phyloP scores from a whole-genome alignment of 2,113 vertebrate genomes.

The Zingel zingel region DNA sequence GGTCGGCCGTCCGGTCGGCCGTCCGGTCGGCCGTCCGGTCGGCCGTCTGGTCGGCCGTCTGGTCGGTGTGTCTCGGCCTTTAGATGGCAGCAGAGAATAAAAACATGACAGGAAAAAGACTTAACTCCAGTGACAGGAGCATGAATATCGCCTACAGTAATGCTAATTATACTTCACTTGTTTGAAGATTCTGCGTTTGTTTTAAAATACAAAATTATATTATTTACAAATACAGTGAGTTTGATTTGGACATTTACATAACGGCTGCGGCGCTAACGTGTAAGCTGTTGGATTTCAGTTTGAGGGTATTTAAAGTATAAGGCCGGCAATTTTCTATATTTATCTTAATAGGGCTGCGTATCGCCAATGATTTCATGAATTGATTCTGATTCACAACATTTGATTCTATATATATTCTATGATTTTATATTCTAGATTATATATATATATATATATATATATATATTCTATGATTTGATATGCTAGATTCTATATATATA shows the following conservation, averaged over 20 bases:
- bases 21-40: too few relatives aligned
- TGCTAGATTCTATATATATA: too few relatives aligned
- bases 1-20: too few relatives aligned
- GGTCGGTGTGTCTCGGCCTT: not conserved
- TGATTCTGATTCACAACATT: too few relatives aligned
- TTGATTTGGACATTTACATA: not conserved
- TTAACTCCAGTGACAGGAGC: conserved; percentile 15
- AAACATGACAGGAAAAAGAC: not conserved
- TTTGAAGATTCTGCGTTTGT: not conserved
- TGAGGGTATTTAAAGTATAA: not conserved
- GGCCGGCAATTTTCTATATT: not conserved
- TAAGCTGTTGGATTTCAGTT: not conserved
- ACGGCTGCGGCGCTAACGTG: not conserved
- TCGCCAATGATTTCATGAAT: too few relatives aligned
- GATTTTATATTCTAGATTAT: too few relatives aligned
- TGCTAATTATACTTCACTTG: not conserved
- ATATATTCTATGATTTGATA: too few relatives aligned
- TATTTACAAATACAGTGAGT: conserved; percentile 64
- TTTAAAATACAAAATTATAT: conserved; percentile 19
- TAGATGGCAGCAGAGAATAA: conserved; percentile 13
- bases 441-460: too few relatives aligned
- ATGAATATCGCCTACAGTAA: conserved; percentile 38
- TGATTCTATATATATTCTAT: too few relatives aligned
- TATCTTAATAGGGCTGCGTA: too few relatives aligned
- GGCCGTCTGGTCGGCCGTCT: too few relatives aligned